A percentile compares a stretch with the other conserved stretches of the same genome.
phyloP scores from a whole-genome alignment of 1,140 invertebrate genomes.

The Eueides isabella region DNA sequence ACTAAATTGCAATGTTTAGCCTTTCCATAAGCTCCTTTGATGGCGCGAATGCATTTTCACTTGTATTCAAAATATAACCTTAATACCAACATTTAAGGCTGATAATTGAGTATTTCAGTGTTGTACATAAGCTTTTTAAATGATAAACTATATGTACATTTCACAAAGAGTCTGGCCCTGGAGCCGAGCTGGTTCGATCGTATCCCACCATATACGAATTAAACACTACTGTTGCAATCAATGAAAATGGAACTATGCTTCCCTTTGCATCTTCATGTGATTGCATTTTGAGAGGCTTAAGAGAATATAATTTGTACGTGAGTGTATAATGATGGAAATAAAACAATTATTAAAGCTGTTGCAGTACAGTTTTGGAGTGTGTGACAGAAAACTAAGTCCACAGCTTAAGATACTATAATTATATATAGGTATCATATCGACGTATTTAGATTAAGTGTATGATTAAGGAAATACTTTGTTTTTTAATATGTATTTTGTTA shows the following conservation, averaged over 20 bases:
- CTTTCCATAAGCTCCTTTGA: conserved; percentile 27
- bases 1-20: not conserved
- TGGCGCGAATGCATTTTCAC: conserved; percentile 26
- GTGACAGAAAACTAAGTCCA: no score
- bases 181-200: conserved; percentile 42
- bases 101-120: not conserved
- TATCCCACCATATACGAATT: conserved; percentile 30
- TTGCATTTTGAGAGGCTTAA: conserved; percentile 9
- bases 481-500: not conserved
- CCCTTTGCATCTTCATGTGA: conserved; percentile 10
- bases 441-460: no score
- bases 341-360: not conserved
- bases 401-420: no score
- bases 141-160: conserved; percentile 29
- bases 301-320: conserved; percentile 3
- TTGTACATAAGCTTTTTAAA: conserved; percentile 22
- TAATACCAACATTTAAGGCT: not conserved
- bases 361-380: no score
- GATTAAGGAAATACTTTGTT: not conserved
- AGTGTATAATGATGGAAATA: not conserved
- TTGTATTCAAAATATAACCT: conserved; percentile 1
- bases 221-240: conserved; percentile 34
- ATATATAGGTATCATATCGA: no score
- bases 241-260: conserved; percentile 22
- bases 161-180: conserved; percentile 39